Evolutionary conservation across 2,113 vertebrate genomes (phyloP), one percentile per base, ranked within the genome.

Genomic region (Oceanodroma tethys): DNA sequence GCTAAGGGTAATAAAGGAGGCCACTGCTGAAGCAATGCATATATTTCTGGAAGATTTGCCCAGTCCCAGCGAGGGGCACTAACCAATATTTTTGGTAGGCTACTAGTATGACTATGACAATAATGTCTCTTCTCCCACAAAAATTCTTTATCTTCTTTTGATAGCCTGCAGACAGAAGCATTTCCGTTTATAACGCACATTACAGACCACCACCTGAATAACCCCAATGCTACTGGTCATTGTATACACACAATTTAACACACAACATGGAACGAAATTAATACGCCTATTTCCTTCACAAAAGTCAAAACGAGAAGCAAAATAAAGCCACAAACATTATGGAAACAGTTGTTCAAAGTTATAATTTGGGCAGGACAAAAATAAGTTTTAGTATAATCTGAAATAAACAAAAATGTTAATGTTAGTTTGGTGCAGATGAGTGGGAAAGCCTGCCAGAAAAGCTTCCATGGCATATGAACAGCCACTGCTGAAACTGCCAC

Each of bases 51-150:
- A 96, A 99, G 98, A 97, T 98, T 99, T 97, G 97, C 98, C 98
- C 99, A 99, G 96, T 99, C 99, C 99, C 99, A 99, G 95, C 98
- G 99, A 96, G 99, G 99, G 13, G 98, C 98, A 93, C 99, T 99
- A 91, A 98, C 98, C 97, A 99, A 73, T 88, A 99, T 96, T 97
- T 99, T 99, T 67, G 99, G 99, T 95, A 99, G 98, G 96, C 99
- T 99, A 95, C 97, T 98, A 79, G 98, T 95, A 88, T 99, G 96
- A 86, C 95, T 96, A 59, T 97, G 79, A 95, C 99, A 99, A 94
- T 99, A 98, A 85, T 98, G 98, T 74, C 98, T 98, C 72, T 99
- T 99, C 87, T 99, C 99, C 99, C 99, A 99, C 36, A 99, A 95
- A 89, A 99, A 98, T 78, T 98, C 98, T 96, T 98, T 99, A 79